Evolutionary conservation across 2,797 vertebrate species (phyloP).

Genomic region (Sebastes reedi): DNA sequence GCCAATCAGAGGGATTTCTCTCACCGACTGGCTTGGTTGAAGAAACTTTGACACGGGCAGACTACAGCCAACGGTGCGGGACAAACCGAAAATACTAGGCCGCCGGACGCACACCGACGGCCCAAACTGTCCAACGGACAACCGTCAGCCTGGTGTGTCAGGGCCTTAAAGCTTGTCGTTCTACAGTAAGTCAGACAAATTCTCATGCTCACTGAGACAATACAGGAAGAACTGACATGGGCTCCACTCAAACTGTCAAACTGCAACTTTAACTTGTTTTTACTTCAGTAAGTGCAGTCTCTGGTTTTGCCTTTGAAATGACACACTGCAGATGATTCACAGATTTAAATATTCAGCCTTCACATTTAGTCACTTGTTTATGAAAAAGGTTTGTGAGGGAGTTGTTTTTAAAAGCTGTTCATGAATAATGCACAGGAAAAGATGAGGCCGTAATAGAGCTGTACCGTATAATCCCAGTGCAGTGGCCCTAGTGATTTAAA

Average conservation of each 20-base stretch:
- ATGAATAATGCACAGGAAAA: not conserved
- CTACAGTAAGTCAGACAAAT: not conserved
- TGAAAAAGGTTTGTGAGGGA: not conserved
- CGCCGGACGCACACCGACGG: too few relatives aligned
- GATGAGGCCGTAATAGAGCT: not conserved
- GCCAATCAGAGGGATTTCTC: too few relatives aligned
- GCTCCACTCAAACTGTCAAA: constrained; percentile 1
- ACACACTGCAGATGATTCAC: not conserved
- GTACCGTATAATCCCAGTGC: not conserved
- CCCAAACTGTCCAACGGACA: too few relatives aligned
- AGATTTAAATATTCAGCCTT: not conserved
- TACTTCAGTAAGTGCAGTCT: not conserved
- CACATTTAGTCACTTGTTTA: not conserved
- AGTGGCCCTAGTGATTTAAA: not conserved
- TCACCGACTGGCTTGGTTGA: too few relatives aligned
- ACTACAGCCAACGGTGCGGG: not conserved
- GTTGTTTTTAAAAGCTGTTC: not conserved
- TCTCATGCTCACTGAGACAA: not conserved
- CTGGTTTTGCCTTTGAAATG: constrained; percentile 7
- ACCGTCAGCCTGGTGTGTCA: too few relatives aligned
- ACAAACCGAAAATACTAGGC: too few relatives aligned
- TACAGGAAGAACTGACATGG: not conserved
- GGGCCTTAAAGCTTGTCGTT: not conserved
- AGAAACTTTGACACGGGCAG: too few relatives aligned
- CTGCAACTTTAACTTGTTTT: not conserved